Evolutionary conservation across 2,888 invertebrate genomes (phyloP).

Genomic region (Congeria kusceri): DNA sequence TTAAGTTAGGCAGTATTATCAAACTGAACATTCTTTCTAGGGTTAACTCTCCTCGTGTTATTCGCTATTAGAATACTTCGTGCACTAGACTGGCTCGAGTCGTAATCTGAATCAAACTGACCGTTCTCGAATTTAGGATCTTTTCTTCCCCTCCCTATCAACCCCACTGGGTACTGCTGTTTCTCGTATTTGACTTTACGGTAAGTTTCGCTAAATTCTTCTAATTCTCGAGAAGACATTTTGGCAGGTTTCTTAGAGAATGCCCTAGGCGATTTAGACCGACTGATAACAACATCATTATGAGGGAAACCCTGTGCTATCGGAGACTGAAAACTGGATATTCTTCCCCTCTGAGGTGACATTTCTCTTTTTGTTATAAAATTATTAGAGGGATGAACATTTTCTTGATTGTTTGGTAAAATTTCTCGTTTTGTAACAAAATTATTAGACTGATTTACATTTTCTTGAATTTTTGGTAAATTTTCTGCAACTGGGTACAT

Average conservation of each 20-base stretch:
- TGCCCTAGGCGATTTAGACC: constrained; percentile 6
- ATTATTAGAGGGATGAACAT: too few relatives aligned
- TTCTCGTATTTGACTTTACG: constrained; percentile 4
- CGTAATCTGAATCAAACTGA: constrained; percentile 53
- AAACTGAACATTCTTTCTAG: constrained; percentile 55
- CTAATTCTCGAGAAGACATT: constrained; percentile 25
- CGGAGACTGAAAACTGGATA: not conserved
- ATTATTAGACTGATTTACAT: too few relatives aligned
- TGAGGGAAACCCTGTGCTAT: too few relatives aligned
- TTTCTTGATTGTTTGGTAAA: not conserved
- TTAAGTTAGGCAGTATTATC: constrained; percentile 26
- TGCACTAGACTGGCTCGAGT: constrained; percentile 38
- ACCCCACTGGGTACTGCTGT: constrained; percentile 46
- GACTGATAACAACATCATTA: too few relatives aligned
- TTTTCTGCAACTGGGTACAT: not conserved
- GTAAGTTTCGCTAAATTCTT: constrained; percentile 23
- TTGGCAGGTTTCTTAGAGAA: constrained; percentile 2
- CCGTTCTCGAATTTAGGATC: constrained; percentile 32
- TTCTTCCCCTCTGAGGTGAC: not conserved
- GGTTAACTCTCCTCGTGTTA: not conserved
- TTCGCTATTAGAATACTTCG: constrained; percentile 21
- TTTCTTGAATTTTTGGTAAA: not conserved
- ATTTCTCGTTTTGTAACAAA: not conserved
- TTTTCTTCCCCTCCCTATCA: constrained; percentile 42
- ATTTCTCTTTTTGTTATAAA: not conserved